Evolutionary conservation across 2,888 invertebrate genomes (phyloP), one percentile per base, ranked within the genome.

Genomic region (Isoperla grammatica): DNA sequence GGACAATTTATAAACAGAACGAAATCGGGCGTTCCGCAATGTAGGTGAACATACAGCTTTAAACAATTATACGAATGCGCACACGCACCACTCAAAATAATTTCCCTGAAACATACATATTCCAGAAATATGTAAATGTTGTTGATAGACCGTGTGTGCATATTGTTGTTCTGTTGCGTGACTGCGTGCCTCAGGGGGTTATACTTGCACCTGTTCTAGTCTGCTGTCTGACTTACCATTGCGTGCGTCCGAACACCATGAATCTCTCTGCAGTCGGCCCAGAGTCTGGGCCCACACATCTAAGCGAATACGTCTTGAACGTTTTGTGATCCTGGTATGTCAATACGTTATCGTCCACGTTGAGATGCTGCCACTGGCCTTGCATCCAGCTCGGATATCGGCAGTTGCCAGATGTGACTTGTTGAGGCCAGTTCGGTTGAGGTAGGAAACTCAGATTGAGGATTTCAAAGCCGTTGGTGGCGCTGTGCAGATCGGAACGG

Each of bases 331-430:
- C 80, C 67, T 75, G 76, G 69, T 78, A 81, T 2, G 74, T 70
- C 60, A 81, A 73, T 1, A 74, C 74, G 61, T 74, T 74, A 53
- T 76, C 75, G 20, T 75, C 72, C 9, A 81, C 75, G 45, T 72
- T 69, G 5, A 80, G 69, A 64, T 83, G 77, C 71, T 83, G 81
- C 84, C 84, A 85, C 57, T 79, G 73, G 29, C 84, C 84, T 65
- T 80, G 77, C 64, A 82, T 76, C 83, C 83, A 84, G 62, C 79
- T 76, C 1, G 84, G 84, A 69, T 83, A 84, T 62, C 78, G 79
- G 64, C 66, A 48, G 42, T 65, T 66, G 55, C 68, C 67, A 15
- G 65, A 66, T 4, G 65, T 50, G 1, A 74, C 73, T 61, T 74
- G 72, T 22, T 72, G 70, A 1, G 78, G 78, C 75, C 76, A 77